Evolutionary conservation across 2,113 vertebrate species (phyloP).

Genomic region (Zootoca vivipara): DNA sequence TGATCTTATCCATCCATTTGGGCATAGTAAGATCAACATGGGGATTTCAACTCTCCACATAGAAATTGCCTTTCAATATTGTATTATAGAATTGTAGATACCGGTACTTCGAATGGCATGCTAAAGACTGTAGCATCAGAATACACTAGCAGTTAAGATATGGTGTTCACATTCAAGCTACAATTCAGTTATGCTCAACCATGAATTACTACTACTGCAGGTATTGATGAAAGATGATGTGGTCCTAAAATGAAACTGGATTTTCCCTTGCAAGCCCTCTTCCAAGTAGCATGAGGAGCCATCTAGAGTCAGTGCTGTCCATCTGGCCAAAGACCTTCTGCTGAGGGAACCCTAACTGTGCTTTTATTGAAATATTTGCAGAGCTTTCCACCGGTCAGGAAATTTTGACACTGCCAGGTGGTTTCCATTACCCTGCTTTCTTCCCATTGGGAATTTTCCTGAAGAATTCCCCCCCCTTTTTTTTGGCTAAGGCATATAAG

Average conservation of each 20-base stretch:
- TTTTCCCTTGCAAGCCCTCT: not conserved
- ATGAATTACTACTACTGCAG: not conserved
- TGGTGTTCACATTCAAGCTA: not conserved
- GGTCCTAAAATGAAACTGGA: not conserved
- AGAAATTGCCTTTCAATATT: not conserved
- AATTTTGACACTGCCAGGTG: constrained; percentile 47
- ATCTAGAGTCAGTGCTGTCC: not conserved
- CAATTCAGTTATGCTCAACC: not conserved
- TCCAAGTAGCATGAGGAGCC: rapidly evolving
- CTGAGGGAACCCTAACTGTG: not conserved
- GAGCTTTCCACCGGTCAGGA: constrained; percentile 61
- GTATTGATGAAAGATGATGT: not conserved
- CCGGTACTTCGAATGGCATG: not conserved
- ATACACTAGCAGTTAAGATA: not conserved
- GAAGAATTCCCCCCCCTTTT: not conserved
- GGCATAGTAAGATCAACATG: not conserved
- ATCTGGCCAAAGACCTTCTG: rapidly evolving
- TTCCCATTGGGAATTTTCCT: constrained; percentile 25
- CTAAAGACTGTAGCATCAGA: not conserved
- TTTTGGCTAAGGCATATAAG: not conserved
- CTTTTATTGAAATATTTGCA: constrained; percentile 44
- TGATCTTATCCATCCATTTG: not conserved
- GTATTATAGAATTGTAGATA: not conserved
- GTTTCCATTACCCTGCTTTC: constrained; percentile 57
- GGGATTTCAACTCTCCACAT: not conserved